Base-by-base conservation (phyloP, 1,140 invertebrate species). In the Atta cephalotes region DNA sequence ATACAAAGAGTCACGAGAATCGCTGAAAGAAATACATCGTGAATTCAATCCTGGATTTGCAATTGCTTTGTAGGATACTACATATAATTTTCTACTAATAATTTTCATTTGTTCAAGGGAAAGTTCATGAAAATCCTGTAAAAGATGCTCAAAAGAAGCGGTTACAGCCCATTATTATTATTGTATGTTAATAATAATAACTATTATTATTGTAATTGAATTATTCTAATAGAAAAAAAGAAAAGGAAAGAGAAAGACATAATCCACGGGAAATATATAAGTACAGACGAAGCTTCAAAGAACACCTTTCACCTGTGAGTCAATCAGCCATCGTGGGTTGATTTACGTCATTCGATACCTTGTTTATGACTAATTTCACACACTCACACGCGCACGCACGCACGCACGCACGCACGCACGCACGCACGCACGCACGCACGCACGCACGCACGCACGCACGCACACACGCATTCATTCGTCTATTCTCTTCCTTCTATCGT, bases 251-350 rank as follows among this genome's bases (percentile, higher is more conserved):
- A 51, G 25, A 28, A 10, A 71, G 9, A 56, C 49, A 12, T 31
- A 31, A 25, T 53, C 71, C n/a, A 0, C 35, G 6, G 35, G 35
- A 39, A 1, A 39, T 39, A 39, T 39, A 39, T 39, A 39, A 35
- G 21, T 58, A 45, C 53, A 35, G 60, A 72, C 51, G 31, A 65
- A 63, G 63, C 51, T 72, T 28, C 12, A 84, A 87, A 49, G 58
- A 74, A 74, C 81, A 92, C 88, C 90, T 91, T 91, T 91, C 78
- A 92, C 88, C 80, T 51, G 49, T 78, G 82, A 77, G 80, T 91
- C 87, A 89, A 80, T 81, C 88, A 89, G 89, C 78, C 81, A 85
- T 89, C 84, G 84, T 70, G 49, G 21, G 81, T 45, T 45, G 66
- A 31, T 63, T 92, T 92, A 91, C 91, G 74, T 87, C 88, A 88